A percentile compares a stretch with the other conserved stretches of the same genome.
Evolutionary conservation across 2,888 invertebrate genomes (phyloP).

Genomic region (Spisula solida): DNA sequence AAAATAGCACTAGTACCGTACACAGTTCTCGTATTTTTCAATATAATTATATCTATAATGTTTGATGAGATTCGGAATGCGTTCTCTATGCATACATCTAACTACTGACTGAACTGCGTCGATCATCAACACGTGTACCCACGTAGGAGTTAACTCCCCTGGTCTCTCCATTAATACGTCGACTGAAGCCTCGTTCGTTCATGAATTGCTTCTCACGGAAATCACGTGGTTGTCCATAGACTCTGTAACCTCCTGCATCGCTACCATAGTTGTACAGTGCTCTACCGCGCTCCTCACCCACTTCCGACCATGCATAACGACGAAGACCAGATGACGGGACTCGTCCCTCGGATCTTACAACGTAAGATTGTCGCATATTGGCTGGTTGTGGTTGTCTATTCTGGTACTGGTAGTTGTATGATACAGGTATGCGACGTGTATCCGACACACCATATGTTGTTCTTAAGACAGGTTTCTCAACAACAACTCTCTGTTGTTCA

Average conservation of each 20-base stretch:
- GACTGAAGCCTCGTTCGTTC: slow-evolving; percentile 68
- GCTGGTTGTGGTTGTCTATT: slow-evolving; percentile 42
- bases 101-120: slow-evolving; percentile 62
- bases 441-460: slow-evolving; percentile 37
- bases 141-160: slow-evolving; percentile 40
- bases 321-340: slow-evolving; percentile 42
- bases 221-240: slow-evolving; percentile 67
- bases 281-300: slow-evolving; percentile 43
- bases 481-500: slow-evolving; percentile 56
- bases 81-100: slow-evolving; percentile 15
- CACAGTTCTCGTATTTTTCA: too few species aligned
- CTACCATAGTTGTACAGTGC: slow-evolving; percentile 45
- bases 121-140: slow-evolving; percentile 36
- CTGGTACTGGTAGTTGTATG: slow-evolving; percentile 45
- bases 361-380: slow-evolving; percentile 36
- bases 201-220: slow-evolving; percentile 69
- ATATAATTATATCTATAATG: too few species aligned
- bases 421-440: slow-evolving; percentile 27
- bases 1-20: too few species aligned
- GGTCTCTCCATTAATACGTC: slow-evolving; percentile 54
- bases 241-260: slow-evolving; percentile 41
- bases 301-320: slow-evolving; percentile 63
- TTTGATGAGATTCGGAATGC: too few species aligned
- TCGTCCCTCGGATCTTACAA: slow-evolving; percentile 34
- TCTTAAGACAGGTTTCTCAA: slow-evolving; percentile 58